phyloP scores from a whole-genome alignment of 2,797 vertebrate genomes.

The Hippopotamyrus pictus region DNA sequence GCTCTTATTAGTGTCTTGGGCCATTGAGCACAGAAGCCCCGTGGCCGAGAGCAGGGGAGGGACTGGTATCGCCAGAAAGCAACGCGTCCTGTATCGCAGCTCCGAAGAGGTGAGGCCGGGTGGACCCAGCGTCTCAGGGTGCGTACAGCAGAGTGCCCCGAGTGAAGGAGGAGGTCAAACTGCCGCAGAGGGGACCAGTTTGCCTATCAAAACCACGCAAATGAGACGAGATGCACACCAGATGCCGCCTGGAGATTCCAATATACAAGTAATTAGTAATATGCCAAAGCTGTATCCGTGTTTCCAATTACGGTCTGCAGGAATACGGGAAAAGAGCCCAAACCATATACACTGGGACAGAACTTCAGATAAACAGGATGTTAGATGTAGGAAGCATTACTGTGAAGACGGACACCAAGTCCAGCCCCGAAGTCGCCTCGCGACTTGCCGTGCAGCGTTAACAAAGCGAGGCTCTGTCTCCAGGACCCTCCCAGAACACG shows the following conservation, averaged over 20 bases:
- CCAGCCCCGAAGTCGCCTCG: neutral
- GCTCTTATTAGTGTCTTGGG: neutral
- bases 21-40: neutral
- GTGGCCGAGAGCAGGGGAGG: neutral
- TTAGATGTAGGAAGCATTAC: neutral
- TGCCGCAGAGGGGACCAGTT: neutral
- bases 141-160: neutral
- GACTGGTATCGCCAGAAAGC: neutral
- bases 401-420: neutral
- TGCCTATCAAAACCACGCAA: neutral
- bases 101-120: neutral
- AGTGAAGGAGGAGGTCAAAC: neutral
- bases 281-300: neutral
- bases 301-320: neutral
- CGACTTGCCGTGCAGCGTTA: neutral
- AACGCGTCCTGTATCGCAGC: neutral
- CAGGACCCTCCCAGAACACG: neutral
- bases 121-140: neutral
- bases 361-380: constrained; percentile 5
- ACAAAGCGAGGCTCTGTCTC: neutral
- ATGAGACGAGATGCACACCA: neutral
- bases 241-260: neutral
- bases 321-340: too few relatives aligned
- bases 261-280: constrained; percentile 11
- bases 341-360: neutral